These are phyloP conservation scores for Achlya flavicornis DNA, from an alignment of 2,888 invertebrate genomes.

Conservation along the genomic window DNA sequence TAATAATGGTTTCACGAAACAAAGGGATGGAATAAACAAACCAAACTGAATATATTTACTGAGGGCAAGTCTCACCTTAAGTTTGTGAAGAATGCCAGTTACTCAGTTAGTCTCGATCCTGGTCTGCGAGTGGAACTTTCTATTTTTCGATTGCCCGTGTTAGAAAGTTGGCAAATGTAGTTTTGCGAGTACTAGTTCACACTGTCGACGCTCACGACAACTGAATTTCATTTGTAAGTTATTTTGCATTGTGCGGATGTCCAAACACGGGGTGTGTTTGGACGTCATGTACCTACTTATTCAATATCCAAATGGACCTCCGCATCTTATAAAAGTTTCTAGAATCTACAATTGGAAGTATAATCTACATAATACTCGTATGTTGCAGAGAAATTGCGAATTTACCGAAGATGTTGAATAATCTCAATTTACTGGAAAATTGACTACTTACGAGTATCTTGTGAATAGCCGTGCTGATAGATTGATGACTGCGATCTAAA, in stretches of 20 bases:
- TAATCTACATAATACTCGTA: background rate
- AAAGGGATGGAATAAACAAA: conserved; percentile 55
- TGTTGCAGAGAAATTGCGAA: background rate
- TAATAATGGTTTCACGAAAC: conserved; percentile 28
- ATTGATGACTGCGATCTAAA: no score
- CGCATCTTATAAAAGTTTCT: background rate
- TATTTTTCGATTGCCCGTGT: conserved; percentile 81
- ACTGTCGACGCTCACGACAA: conserved; percentile 58
- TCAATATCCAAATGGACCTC: conserved; percentile 9
- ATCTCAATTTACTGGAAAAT: conserved; percentile 3
- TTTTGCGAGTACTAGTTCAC: conserved; percentile 65
- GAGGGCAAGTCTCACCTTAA: conserved; percentile 64
- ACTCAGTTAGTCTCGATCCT: conserved; percentile 72
- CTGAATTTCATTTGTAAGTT: conserved; percentile 66
- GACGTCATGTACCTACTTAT: conserved; percentile 24
- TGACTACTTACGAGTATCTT: background rate
- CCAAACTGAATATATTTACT: conserved; percentile 67
- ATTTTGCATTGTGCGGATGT: conserved; percentile 63
- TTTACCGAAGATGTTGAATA: background rate
- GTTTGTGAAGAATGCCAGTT: conserved; percentile 77
- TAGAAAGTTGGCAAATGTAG: conserved; percentile 77
- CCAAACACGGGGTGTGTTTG: conserved; percentile 23
- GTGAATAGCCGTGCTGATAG: no score
- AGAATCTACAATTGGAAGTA: background rate
- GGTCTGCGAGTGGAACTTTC: conserved; percentile 64